Percentiles rank a stretch among this genome's conserved stretches.
phyloP scores from a whole-genome alignment of 1,140 invertebrate genomes.

The Lanistes nyassanus region DNA sequence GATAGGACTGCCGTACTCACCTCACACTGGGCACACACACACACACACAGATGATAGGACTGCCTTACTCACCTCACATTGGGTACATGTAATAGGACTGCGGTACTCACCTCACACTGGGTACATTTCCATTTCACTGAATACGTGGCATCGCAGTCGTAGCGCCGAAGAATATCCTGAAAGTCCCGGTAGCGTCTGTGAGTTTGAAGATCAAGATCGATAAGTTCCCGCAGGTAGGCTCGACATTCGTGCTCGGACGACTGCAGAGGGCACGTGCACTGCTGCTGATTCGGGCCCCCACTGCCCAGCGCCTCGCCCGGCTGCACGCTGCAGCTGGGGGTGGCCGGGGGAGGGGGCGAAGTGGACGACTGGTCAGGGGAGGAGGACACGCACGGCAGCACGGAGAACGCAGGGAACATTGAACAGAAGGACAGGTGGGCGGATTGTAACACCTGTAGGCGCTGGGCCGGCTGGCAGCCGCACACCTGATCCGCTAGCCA shows the following conservation, averaged over 20 bases:
- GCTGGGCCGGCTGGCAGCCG: neutral
- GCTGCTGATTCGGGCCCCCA: no score
- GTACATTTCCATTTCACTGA: constrained; percentile 28
- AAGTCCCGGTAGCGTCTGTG: constrained; percentile 18
- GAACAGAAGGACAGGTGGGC: constrained; percentile 15
- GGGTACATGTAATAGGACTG: neutral
- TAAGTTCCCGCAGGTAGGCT: constrained; percentile 8
- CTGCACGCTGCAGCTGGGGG: neutral
- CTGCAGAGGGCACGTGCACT: neutral
- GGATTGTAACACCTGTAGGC: neutral
- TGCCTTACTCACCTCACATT: no score
- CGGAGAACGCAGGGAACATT: neutral
- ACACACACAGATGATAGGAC: neutral
- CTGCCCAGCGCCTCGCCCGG: neutral
- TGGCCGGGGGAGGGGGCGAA: neutral
- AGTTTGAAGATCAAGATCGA: neutral
- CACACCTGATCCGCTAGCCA: constrained; percentile 16
- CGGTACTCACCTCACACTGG: constrained; percentile 22
- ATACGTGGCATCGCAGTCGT: constrained; percentile 26
- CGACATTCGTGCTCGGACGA: neutral
- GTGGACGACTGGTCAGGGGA: neutral
- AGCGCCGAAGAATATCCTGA: constrained; percentile 22
- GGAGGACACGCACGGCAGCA: constrained; percentile 4
- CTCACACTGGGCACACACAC: neutral
- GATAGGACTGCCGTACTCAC: no score